These are phyloP conservation scores for Tachysurus vachellii DNA, from an alignment of 2,113 vertebrate species.

Conservation along the genomic window DNA sequence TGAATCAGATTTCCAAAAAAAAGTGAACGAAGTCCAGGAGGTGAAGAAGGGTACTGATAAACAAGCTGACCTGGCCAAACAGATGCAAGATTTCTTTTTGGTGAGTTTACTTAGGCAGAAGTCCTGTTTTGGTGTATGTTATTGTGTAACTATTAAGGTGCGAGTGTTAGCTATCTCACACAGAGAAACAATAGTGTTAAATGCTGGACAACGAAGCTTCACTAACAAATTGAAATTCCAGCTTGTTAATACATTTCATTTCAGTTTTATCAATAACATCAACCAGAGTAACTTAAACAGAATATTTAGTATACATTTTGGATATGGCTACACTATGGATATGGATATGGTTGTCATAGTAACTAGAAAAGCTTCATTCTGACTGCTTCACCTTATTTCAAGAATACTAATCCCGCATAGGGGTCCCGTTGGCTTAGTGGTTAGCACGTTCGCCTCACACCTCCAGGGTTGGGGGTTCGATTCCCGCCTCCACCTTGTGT, in stretches of 20 bases:
- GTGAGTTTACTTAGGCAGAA: slow-evolving; percentile 47
- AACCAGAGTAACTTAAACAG: background rate
- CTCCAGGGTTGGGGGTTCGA: no score
- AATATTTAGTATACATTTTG: background rate
- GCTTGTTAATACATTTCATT: background rate
- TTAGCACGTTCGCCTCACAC: no score
- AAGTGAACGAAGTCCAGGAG: slow-evolving; percentile 63
- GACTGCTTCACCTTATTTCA: background rate
- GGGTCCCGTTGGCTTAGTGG: no score
- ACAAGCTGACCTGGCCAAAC: slow-evolving; percentile 67
- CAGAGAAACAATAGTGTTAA: background rate
- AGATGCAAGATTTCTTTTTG: slow-evolving; percentile 72
- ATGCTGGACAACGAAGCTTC: background rate
- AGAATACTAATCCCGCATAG: background rate
- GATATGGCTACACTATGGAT: background rate
- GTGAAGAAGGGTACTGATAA: slow-evolving; percentile 60
- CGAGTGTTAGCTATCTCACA: background rate
- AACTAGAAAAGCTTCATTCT: background rate
- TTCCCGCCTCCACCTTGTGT: no score
- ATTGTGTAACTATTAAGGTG: background rate
- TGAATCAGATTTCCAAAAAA: slow-evolving; percentile 67
- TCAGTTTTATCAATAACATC: background rate
- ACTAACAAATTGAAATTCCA: background rate
- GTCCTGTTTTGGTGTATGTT: background rate
- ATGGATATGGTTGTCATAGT: background rate